Percentiles rank a stretch among this genome's conserved stretches.
phyloP scores from a whole-genome alignment of 53 echinoderm and acorn worm species.

The Astropecten irregularis region DNA sequence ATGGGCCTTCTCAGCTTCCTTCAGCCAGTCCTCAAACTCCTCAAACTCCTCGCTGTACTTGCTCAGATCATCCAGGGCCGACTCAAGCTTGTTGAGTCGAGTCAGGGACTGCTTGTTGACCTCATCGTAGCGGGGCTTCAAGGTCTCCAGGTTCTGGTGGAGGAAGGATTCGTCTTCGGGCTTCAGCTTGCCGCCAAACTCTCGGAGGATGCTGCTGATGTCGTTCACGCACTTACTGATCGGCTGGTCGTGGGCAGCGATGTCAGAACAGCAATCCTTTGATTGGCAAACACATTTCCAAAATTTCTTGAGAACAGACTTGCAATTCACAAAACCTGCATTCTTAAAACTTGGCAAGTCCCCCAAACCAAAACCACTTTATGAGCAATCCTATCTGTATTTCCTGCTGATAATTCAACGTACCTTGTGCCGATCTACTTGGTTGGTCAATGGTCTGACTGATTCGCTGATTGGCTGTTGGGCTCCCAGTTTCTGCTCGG shows the following conservation, averaged over 20 bases:
- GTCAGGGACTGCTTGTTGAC: conserved; percentile 84
- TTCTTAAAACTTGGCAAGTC: too few species aligned
- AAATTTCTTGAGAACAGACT: too few species aligned
- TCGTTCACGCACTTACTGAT: conserved; percentile 74
- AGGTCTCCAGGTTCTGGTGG: conserved; percentile 60
- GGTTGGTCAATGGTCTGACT: conserved; percentile 79
- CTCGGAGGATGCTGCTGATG: conserved; percentile 71
- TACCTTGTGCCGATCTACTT: conserved; percentile 90
- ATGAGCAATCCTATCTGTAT: too few species aligned
- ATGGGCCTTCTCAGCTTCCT: conserved; percentile 72
- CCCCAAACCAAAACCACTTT: too few species aligned
- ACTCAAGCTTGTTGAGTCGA: conserved; percentile 83
- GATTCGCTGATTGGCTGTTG: conserved; percentile 95
- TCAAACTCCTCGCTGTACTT: conserved; percentile 87
- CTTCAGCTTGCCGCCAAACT: conserved; percentile 81
- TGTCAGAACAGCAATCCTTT: too few species aligned
- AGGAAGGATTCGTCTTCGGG: conserved; percentile 69
- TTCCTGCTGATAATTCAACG: not conserved
- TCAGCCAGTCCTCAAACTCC: conserved; percentile 92
- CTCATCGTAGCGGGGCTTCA: conserved; percentile 88
- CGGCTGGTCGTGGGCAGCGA: conserved; percentile 79
- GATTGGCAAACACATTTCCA: too few species aligned
- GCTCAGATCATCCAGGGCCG: conserved; percentile 83
- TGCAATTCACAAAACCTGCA: too few species aligned
- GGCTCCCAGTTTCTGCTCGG: conserved; percentile 94